Evolutionary conservation across 1,140 invertebrate genomes (phyloP), one percentile per base, ranked within the genome.

Genomic region (Oryctes rhinoceros): DNA sequence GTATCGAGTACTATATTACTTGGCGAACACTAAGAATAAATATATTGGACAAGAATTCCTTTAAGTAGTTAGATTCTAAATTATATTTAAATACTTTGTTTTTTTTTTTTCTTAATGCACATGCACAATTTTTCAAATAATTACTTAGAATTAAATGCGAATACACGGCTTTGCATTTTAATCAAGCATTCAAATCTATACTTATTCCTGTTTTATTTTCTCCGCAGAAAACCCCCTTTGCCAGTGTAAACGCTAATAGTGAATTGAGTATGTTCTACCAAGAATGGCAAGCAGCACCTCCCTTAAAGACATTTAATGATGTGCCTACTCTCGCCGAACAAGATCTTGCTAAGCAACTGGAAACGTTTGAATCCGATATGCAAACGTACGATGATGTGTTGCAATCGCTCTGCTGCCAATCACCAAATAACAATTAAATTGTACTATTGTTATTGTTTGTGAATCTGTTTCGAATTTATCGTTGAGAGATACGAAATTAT

Each of bases 251-350:
- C 81, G 89, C 89, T n/a, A 88, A 89, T 79, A 89, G 90, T 79
- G 94, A 96, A 86, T 88, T 96, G 78, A 93, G 93, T 49, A 90
- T 91, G 78, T 96, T 96, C 88, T 95, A 94, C 87, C 89, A 92
- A 5, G 94, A 95, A 84, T 96, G 94, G 87, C 93, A 95, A 87
- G 91, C 90, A 84, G 94, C 94, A 6, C 94, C 94, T 0, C 91
- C 91, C 47, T 87, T 95, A 39, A 90, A 92, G 49, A 90, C 91
- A 13, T 93, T 92, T 83, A 89, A 85, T 76, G 91, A 93, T 80
- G 88, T 92, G 80, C 88, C 90, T 65, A 91, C 90, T 20, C 84
- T 92, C 5, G 88, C 88, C 6, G 92, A 93, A 76, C 91, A 93
- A 86, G 92, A 94, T 84, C 87, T 96, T 7, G 92, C 92, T 3